These are phyloP conservation scores for Prionailurus bengalensis DNA, from an alignment of 2,113 vertebrate species.

Conservation along the genomic window DNA sequence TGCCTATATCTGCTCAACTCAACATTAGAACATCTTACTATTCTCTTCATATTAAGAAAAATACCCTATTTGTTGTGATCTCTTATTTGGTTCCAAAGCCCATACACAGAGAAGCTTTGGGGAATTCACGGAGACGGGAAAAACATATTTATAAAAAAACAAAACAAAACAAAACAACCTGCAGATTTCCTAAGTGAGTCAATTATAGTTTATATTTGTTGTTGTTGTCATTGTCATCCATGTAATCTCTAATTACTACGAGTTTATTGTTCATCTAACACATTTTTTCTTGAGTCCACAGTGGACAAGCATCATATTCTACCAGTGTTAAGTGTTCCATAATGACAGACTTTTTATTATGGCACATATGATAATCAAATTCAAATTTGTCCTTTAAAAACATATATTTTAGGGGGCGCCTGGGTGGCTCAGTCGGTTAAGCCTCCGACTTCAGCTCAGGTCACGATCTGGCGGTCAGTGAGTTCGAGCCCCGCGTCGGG, in stretches of 20 bases:
- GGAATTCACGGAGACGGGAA: neutral
- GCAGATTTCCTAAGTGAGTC: neutral
- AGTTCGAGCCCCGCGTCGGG: too few species aligned
- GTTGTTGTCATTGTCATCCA: neutral
- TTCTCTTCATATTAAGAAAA: neutral
- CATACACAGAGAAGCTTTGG: neutral
- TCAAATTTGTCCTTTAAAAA: neutral
- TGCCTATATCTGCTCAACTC: neutral
- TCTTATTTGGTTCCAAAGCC: neutral
- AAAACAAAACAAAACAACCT: neutral
- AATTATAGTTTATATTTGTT: neutral
- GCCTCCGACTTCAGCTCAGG: too few species aligned
- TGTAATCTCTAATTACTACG: neutral
- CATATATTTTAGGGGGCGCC: too few species aligned
- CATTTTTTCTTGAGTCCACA: neutral
- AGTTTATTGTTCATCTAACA: neutral
- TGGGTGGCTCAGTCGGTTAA: too few species aligned
- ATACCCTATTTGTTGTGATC: neutral
- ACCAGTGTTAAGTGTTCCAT: neutral
- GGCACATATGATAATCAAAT: neutral
- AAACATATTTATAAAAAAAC: neutral
- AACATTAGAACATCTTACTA: neutral
- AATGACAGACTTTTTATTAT: neutral
- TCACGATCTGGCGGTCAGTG: fast-evolving
- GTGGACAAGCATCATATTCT: neutral